Base-by-base conservation (phyloP, 2,113 vertebrate species). In the Pseudonaja textilis region DNA sequence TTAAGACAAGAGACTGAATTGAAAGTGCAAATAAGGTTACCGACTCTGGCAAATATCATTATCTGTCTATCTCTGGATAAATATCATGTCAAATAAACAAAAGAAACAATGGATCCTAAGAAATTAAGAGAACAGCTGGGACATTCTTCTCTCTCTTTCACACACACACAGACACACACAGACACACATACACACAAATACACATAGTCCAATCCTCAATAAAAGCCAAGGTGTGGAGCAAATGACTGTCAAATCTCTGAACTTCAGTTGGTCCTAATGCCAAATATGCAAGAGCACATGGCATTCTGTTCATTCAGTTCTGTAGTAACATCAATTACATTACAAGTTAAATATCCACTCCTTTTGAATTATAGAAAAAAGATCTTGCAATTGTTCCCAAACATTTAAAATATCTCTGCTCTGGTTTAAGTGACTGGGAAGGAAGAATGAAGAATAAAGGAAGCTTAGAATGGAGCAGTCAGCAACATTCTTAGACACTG, bases 1-100 rank as follows among this genome's bases (percentile, higher is more conserved):
- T 96, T 96, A 96, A 64, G 59, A 34, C 0, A 69, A 95, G 88
- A 85, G 56, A 93, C 8, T 34, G 42, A 91, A 90, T 1, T 94
- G 88, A 85, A n/a, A 89, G 55, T 95, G 57, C 94, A 95, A 95
- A 92, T 93, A 94, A 93, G 47, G 61, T n/a, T 94, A 93, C 59
- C 93, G 55, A 56, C 20, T 94, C 86, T 95, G 86, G 94, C 93
- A 95, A 69, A 57, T 92, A 74, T 87, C 89, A 42, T 93, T 93
- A 90, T 87, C 55, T 92, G 29, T 54, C 94, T 26, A 50, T 91
- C 61, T 74, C 91, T 93, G 92, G 39, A 90, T 88, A 2, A 92
- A 90, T 59, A 92, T 55, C 86, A 11, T 20, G 2, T 20, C 95
- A 96, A 93, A 92, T 85, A 88, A 92, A 91, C n/a, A 90, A 90